phyloP scores from a whole-genome alignment of 2,888 invertebrate genomes.

The Ceraclea dissimilis region DNA sequence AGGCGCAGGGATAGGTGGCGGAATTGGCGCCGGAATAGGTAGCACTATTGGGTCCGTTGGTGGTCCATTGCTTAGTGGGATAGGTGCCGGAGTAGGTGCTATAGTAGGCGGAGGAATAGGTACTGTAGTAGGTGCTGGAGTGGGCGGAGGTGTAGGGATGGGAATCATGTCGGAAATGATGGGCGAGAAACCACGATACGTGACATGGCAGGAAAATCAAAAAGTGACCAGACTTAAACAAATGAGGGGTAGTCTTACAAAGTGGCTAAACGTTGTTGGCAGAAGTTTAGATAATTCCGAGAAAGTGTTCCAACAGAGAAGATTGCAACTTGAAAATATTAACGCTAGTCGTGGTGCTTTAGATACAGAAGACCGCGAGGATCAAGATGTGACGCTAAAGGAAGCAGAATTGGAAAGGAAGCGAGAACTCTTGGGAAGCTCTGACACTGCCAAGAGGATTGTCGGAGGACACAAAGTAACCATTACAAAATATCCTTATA shows the following conservation, averaged over 20 bases:
- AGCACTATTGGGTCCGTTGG: neutral
- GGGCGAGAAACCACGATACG: neutral
- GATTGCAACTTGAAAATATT: too few relatives aligned
- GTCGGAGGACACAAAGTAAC: constrained; percentile 41
- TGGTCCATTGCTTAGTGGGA: neutral
- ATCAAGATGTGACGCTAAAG: neutral
- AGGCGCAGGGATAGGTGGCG: neutral
- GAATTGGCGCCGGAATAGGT: neutral
- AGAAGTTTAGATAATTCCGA: neutral
- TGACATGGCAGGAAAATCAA: neutral
- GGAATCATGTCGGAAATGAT: neutral
- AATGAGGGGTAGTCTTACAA: neutral
- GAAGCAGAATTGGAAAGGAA: neutral
- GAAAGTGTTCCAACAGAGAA: neutral
- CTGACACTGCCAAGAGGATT: constrained; percentile 31
- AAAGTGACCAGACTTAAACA: neutral
- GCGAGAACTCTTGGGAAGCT: neutral
- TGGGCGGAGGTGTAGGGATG: neutral
- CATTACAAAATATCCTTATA: constrained; percentile 42
- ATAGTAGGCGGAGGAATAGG: neutral
- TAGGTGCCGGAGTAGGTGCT: neutral
- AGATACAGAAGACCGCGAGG: neutral
- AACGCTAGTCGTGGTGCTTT: too few relatives aligned
- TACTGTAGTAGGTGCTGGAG: neutral
- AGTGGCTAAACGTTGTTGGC: neutral